Evolutionary conservation across 2,888 invertebrate genomes (phyloP).

Genomic region (Calephelis perditalis): DNA sequence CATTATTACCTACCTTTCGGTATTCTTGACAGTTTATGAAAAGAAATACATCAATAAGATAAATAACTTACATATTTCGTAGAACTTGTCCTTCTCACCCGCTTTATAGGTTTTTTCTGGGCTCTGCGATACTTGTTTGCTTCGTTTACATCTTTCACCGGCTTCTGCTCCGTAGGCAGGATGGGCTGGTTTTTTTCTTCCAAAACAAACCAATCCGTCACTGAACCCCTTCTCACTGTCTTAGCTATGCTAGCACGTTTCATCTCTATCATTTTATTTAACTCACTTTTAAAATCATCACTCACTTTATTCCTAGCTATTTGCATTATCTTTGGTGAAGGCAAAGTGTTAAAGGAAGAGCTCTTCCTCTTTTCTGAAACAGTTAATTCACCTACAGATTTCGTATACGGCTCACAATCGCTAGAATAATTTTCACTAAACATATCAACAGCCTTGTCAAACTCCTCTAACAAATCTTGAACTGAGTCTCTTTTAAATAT

Average conservation of each 20-base stretch:
- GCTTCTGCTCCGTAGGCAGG: conserved; percentile 23
- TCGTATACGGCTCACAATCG: conserved; percentile 67
- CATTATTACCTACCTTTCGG: no score
- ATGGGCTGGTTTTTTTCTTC: conserved; percentile 42
- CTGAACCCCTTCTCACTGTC: conserved; percentile 55
- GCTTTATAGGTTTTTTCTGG: conserved; percentile 55
- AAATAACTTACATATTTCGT: conserved; percentile 68
- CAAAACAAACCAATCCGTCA: conserved; percentile 69
- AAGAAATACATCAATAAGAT: no score
- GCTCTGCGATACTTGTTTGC: conserved; percentile 56
- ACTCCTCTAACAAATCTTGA: conserved; percentile 57
- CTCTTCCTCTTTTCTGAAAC: conserved; percentile 55
- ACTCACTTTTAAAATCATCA: conserved; percentile 61
- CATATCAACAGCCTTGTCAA: conserved; percentile 62
- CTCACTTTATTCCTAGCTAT: conserved; percentile 56
- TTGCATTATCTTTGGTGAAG: conserved; percentile 62
- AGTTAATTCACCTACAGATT: conserved; percentile 37
- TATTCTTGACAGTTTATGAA: no score
- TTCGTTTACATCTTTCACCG: conserved; percentile 30
- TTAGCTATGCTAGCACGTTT: conserved; percentile 39
- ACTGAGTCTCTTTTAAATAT: conserved; percentile 59
- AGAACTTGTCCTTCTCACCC: conserved; percentile 66
- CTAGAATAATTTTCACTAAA: conserved; percentile 66
- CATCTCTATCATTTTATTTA: conserved; percentile 46
- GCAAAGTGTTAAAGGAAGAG: conserved; percentile 54